Conservation (phyloP, 2,888 invertebrate genomes). For the Calephelis perditalis region DNA sequence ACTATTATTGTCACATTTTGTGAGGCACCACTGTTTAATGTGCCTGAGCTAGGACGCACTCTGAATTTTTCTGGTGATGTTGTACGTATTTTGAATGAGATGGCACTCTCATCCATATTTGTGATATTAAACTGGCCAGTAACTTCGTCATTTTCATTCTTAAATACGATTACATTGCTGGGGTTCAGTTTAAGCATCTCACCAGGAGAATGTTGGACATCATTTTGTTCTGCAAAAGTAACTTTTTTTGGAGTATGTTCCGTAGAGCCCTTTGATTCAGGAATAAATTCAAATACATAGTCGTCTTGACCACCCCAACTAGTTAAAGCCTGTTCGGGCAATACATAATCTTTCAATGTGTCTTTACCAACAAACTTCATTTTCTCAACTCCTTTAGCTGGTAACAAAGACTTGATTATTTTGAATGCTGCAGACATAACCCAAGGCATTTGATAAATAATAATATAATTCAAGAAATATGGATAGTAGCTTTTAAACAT, state of each 20-base stretch:
- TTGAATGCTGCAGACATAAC: slow-evolving; percentile 94
- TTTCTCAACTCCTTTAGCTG: slow-evolving; percentile 91
- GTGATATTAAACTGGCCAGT: slow-evolving; percentile 82
- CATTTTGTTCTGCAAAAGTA: slow-evolving; percentile 48
- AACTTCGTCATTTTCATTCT: slow-evolving; percentile 81
- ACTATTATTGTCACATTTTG: slow-evolving; percentile 85
- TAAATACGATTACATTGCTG: slow-evolving; percentile 84
- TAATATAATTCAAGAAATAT: slow-evolving; percentile 89
- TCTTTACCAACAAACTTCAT: slow-evolving; percentile 91
- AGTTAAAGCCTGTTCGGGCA: slow-evolving; percentile 84
- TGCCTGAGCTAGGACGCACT: slow-evolving; percentile 92
- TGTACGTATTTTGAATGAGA: slow-evolving; percentile 89
- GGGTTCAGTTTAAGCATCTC: slow-evolving; percentile 82
- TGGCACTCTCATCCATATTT: slow-evolving; percentile 79
- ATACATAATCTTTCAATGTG: slow-evolving; percentile 84
- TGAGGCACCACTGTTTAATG: slow-evolving; percentile 80
- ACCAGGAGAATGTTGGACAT: slow-evolving; percentile 55
- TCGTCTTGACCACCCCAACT: slow-evolving; percentile 90
- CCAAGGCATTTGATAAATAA: slow-evolving; percentile 97
- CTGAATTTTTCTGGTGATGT: slow-evolving; percentile 97
- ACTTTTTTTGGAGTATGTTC: slow-evolving; percentile 57
- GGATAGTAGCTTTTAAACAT: slow-evolving; percentile 95
- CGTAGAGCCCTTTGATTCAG: slow-evolving; percentile 71
- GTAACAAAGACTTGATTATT: slow-evolving; percentile 91
- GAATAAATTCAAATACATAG: slow-evolving; percentile 84